Base-by-base conservation (phyloP, 2,113 vertebrate genomes). In the Heterochromis multidens region DNA sequence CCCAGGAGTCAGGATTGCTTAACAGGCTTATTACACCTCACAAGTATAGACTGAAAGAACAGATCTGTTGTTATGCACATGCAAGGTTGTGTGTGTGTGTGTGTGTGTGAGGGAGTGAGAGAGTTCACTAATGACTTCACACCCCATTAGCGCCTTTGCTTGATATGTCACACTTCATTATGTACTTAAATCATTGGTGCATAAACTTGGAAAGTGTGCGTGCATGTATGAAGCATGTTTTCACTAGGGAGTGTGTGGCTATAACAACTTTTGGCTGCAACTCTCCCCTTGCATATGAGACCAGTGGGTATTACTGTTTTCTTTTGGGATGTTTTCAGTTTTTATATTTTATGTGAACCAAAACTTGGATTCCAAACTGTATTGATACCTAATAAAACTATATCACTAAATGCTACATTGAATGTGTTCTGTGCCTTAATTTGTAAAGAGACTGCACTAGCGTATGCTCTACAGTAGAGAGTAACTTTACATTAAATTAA, bases 81-180 rank as follows among this genome's bases (percentile, higher is more conserved):
- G 62, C 27, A 16, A 63, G 37, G 13, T 33, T 81, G 54, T 76
- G 80, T 76, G 74, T 78, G 87, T 86, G 77, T 85, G 72, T 80
- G 16, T 72, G 65, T 87, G 80, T 76, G 77, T 78, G 23, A 21
- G 23, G 70, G 78, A 19, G 62, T 40, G 80, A 82, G 79, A 87
- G 89, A 91, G 92, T 93, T 90, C 87, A 91, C 93, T 95, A 94
- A 94, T 94, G 89, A 95, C 94, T 95, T 94, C 90, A 94, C 94
- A 91, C 89, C 82, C 93, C 94, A 95, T 96, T 94, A 95, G 88
- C 80, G 40, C 86, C 88, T 93, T 92, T 92, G 90, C 90, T 86
- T 91, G 91, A 93, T 92, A 92, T 91, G 94, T 95, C 95, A 95
- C 95, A 95, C 94, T 95, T 93, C 94, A 95, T 95, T 96, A 95